A percentile compares a stretch with the other conserved stretches of the same genome.
Evolutionary conservation across 1,140 invertebrate species (phyloP).

Genomic region (Dufourea novaeangliae): DNA sequence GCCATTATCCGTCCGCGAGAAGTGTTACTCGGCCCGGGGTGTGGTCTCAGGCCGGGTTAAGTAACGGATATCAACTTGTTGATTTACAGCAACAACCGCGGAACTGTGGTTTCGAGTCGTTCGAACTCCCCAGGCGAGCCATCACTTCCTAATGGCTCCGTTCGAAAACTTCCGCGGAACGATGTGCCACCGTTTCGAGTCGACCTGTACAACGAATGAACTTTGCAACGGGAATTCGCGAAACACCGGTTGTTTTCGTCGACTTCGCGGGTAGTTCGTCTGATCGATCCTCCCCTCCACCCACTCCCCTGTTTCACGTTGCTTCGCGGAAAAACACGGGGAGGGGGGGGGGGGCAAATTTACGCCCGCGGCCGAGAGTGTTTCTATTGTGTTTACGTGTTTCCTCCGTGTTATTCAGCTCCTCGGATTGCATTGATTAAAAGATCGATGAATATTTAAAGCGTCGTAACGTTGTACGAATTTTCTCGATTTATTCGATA

Average conservation of each 20-base stretch:
- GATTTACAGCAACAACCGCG: constrained; percentile 75
- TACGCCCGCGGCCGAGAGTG: not conserved
- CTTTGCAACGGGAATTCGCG: constrained; percentile 18
- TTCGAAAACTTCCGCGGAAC: constrained; percentile 66
- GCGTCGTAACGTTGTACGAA: not conserved
- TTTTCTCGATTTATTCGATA: constrained; percentile 21
- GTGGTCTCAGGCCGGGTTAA: constrained; percentile 37
- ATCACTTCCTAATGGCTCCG: constrained; percentile 75
- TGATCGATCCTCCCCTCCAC: not conserved
- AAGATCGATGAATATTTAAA: constrained; percentile 42
- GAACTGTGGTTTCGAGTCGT: constrained; percentile 68
- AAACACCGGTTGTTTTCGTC: constrained; percentile 27
- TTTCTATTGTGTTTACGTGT: too few species aligned
- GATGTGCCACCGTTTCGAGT: constrained; percentile 44
- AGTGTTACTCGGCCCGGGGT: constrained; percentile 23
- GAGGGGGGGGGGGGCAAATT: not conserved
- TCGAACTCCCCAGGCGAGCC: constrained; percentile 66
- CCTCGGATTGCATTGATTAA: not conserved
- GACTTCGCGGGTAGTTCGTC: not conserved
- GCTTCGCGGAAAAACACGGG: not conserved
- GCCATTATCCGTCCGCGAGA: constrained; percentile 7
- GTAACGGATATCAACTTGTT: constrained; percentile 78
- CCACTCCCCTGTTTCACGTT: not conserved
- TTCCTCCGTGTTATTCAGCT: not conserved
- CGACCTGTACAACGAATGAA: constrained; percentile 36